Conservation (phyloP, 2,797 vertebrate genomes). For the Jordanella pulchra region DNA sequence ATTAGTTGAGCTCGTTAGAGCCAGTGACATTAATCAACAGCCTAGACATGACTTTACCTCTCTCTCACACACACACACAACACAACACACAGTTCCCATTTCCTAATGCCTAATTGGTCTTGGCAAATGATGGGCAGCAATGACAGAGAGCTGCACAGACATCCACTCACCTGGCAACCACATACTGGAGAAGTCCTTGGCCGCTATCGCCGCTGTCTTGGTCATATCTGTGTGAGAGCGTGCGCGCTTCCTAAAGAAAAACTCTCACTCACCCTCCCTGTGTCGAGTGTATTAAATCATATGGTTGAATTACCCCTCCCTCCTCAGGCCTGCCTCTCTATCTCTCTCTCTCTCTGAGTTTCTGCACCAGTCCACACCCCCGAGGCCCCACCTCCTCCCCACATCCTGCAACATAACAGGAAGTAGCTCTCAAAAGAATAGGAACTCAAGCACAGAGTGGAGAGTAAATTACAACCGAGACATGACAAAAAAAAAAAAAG, state of each 20-base stretch:
- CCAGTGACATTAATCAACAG: conserved; percentile 73
- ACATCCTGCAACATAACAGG: conserved; percentile 76
- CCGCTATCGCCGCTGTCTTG: conserved; percentile 76
- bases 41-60: conserved; percentile 30
- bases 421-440: conserved; percentile 69
- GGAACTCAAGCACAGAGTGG: conserved; percentile 43
- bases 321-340: conserved; percentile 2
- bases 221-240: conserved; percentile 71
- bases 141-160: conserved; percentile 56
- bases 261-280: conserved; percentile 59
- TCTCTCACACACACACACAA: conserved; percentile 5
- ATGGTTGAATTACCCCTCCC: conserved; percentile 54
- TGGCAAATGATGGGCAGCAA: conserved; percentile 61
- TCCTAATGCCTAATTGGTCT: conserved; percentile 63
- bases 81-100: conserved; percentile 9
- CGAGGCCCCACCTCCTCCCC: conserved; percentile 69
- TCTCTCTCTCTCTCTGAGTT: conserved; percentile 25
- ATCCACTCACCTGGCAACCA: conserved; percentile 84
- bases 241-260: conserved; percentile 47
- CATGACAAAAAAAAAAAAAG: conserved; percentile 4
- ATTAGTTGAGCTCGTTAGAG: conserved; percentile 74
- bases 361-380: conserved; percentile 55
- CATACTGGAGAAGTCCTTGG: conserved; percentile 82
- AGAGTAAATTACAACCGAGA: conserved; percentile 39
- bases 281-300: conserved; percentile 56